Evolutionary conservation across 2,888 invertebrate genomes (phyloP).

Genomic region (Synanthedon formicaeformis): DNA sequence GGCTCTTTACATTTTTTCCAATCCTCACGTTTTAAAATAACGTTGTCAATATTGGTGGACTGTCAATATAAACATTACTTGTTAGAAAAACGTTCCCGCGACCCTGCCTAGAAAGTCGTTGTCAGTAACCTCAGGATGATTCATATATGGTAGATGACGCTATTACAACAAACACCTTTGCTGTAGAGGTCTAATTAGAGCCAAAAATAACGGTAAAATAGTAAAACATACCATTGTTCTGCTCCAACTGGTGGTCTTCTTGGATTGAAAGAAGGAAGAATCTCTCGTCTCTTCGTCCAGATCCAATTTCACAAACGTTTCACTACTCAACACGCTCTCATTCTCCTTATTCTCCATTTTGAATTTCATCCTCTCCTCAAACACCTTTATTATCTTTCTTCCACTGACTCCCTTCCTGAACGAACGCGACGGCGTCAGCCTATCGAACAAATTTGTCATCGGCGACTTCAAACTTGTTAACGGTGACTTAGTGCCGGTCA

Average conservation of each 20-base stretch:
- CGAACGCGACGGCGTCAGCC: not conserved
- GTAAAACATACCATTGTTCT: slow-evolving; percentile 34
- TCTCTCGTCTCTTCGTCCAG: slow-evolving; percentile 56
- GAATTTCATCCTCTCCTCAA: slow-evolving; percentile 43
- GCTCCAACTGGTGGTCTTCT: slow-evolving; percentile 25
- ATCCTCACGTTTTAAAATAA: too few relatives aligned
- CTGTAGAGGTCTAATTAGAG: not conserved
- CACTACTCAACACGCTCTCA: slow-evolving; percentile 20
- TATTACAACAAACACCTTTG: not conserved
- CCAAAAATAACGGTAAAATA: slow-evolving; percentile 3
- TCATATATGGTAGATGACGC: too few relatives aligned
- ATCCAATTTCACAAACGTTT: slow-evolving; percentile 37
- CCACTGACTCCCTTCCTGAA: slow-evolving; percentile 14
- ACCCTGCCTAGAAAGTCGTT: too few relatives aligned
- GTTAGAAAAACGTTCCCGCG: too few relatives aligned
- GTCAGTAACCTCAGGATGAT: too few relatives aligned
- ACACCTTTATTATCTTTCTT: slow-evolving; percentile 39
- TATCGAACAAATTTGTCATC: not conserved
- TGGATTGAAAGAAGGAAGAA: slow-evolving; percentile 23
- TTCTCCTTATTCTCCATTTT: slow-evolving; percentile 55
- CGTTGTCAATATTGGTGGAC: too few relatives aligned
- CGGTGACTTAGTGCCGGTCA: not conserved
- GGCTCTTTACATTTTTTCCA: too few relatives aligned
- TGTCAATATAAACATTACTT: too few relatives aligned
- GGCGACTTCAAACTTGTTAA: not conserved